Evolutionary conservation across 2,888 invertebrate species (phyloP).

Genomic region (Suillia variegata): DNA sequence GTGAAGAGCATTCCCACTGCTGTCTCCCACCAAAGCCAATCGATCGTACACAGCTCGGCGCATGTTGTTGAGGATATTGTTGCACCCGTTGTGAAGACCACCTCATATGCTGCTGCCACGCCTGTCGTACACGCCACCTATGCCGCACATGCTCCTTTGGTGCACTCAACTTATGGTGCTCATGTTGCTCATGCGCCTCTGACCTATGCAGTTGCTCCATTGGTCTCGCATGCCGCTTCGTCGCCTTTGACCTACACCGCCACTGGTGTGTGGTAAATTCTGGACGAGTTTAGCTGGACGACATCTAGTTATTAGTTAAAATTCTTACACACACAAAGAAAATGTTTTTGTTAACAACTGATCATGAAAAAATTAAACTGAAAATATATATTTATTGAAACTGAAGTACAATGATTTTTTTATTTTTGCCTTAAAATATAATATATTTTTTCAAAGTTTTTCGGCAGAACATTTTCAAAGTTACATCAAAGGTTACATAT

Average conservation of each 20-base stretch:
- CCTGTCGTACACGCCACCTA: constrained; percentile 2
- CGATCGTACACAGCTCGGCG: constrained; percentile 62
- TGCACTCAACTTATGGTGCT: constrained; percentile 27
- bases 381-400: constrained; percentile 2
- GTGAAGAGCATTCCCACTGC: constrained; percentile 63
- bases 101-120: constrained; percentile 23
- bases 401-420: background rate
- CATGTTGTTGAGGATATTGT: constrained; percentile 51
- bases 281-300: constrained; percentile 19
- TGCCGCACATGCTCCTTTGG: constrained; percentile 26
- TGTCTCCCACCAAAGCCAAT: constrained; percentile 63
- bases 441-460: too few species aligned
- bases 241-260: constrained; percentile 52
- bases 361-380: background rate
- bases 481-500: too few species aligned
- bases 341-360: constrained; percentile 2
- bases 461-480: too few species aligned
- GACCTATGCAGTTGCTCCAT: constrained; percentile 32
- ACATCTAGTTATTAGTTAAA: background rate
- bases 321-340: too few species aligned
- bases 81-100: constrained; percentile 46
- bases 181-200: constrained; percentile 36
- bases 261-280: constrained; percentile 43
- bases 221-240: constrained; percentile 41
- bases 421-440: too few species aligned